Percentiles rank a stretch among this genome's conserved stretches.
Evolutionary conservation across 2,888 invertebrate species (phyloP).

Genomic region (Eupeodes luniger): DNA sequence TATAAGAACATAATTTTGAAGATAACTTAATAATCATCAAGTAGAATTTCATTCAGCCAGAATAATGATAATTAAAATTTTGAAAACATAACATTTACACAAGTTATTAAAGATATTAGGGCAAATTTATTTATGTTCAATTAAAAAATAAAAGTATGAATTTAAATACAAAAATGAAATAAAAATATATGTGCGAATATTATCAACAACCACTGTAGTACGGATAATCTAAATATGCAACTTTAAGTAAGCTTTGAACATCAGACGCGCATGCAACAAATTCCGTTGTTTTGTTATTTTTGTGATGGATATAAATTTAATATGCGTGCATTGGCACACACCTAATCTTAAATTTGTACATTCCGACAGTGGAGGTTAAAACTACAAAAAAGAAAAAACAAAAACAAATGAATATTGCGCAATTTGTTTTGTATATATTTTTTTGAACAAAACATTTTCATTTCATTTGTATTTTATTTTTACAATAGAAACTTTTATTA

Average conservation of each 20-base stretch:
- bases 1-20: too few species aligned
- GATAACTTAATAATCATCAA: too few species aligned
- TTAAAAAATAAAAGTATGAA: too few species aligned
- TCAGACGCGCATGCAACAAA: neutral
- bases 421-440: constrained; percentile 47
- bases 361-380: constrained; percentile 66
- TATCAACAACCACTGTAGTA: constrained; percentile 7
- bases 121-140: too few species aligned
- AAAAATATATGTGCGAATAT: constrained; percentile 28
- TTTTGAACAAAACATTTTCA: constrained; percentile 28
- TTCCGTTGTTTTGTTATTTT: constrained; percentile 19
- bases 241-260: constrained; percentile 26
- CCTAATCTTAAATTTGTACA: constrained; percentile 5
- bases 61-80: too few species aligned
- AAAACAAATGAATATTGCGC: constrained; percentile 61
- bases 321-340: constrained; percentile 71
- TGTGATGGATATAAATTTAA: constrained; percentile 9
- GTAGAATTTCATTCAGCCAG: too few species aligned
- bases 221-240: constrained; percentile 22
- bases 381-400: neutral
- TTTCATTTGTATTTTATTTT: constrained; percentile 26
- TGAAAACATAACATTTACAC: too few species aligned
- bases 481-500: constrained; percentile 45
- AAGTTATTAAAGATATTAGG: too few species aligned
- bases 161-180: too few species aligned